phyloP scores from a whole-genome alignment of 2,113 vertebrate species.

The Oncorhynchus tshawytscha region DNA sequence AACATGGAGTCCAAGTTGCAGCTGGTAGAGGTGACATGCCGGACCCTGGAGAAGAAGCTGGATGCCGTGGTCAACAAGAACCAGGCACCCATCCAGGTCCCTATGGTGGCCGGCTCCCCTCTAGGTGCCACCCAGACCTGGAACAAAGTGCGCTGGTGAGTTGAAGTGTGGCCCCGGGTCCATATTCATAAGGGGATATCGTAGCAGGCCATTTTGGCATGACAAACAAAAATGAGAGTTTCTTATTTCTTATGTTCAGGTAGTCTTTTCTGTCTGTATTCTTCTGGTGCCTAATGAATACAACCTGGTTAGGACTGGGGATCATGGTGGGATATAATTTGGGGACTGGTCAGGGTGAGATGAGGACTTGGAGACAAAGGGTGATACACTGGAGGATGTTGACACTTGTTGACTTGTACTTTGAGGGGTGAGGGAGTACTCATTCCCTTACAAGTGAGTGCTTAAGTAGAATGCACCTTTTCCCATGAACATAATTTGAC shows the following conservation, averaged over 20 bases:
- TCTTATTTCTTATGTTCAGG: too few species aligned
- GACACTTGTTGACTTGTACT: neutral
- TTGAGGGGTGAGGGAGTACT: neutral
- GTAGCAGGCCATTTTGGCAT: too few species aligned
- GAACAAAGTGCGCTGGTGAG: slow-evolving; percentile 98
- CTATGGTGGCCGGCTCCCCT: slow-evolving; percentile 97
- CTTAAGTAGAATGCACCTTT: neutral
- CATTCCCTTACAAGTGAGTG: neutral
- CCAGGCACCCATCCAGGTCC: slow-evolving; percentile 91
- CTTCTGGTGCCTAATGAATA: too few species aligned
- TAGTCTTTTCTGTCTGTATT: too few species aligned
- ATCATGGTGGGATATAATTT: too few species aligned
- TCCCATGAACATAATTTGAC: too few species aligned
- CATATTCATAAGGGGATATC: neutral
- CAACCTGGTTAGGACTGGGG: too few species aligned
- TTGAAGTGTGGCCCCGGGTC: neutral
- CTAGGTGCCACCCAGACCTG: slow-evolving; percentile 96
- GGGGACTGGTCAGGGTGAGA: too few species aligned
- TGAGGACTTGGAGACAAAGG: too few species aligned
- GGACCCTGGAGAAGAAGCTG: slow-evolving; percentile 89
- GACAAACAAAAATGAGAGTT: too few species aligned
- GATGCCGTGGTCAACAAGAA: slow-evolving; percentile 90
- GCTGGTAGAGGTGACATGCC: slow-evolving; percentile 89
- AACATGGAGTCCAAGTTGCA: slow-evolving; percentile 93
- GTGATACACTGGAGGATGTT: too few species aligned